Evolutionary conservation across 2,888 invertebrate genomes (phyloP).

Genomic region (Oithona nana): DNA sequence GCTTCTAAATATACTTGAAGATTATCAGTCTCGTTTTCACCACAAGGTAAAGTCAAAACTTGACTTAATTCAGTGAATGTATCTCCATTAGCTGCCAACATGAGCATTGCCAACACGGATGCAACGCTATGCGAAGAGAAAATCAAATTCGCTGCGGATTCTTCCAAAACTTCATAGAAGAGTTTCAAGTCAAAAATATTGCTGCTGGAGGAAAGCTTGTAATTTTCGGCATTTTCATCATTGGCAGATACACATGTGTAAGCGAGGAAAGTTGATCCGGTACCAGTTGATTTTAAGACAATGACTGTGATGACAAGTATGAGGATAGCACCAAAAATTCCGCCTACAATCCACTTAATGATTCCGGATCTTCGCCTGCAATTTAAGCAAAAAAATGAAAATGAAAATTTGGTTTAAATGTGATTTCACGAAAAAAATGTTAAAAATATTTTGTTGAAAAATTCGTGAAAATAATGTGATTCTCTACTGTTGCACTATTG

Average conservation of each 20-base stretch:
- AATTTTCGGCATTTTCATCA: not conserved
- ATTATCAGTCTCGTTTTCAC: not conserved
- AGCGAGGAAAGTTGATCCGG: not conserved
- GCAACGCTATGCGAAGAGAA: not conserved
- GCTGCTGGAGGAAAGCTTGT: not conserved
- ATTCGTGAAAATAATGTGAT: too few relatives aligned
- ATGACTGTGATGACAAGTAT: not conserved
- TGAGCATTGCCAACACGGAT: slow-evolving; percentile 2
- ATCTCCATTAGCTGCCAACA: slow-evolving; percentile 1
- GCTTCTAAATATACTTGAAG: not conserved
- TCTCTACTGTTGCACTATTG: too few relatives aligned
- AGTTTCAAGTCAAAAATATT: not conserved
- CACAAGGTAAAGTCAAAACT: slow-evolving; percentile 1
- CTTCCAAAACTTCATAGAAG: not conserved
- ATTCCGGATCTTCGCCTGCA: too few relatives aligned
- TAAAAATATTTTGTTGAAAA: too few relatives aligned
- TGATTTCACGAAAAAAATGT: too few relatives aligned
- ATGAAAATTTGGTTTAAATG: too few relatives aligned
- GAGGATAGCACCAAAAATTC: not conserved
- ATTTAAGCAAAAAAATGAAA: too few relatives aligned
- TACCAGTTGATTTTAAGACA: not conserved
- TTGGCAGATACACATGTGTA: not conserved
- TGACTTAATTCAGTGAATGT: not conserved
- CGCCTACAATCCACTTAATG: too few relatives aligned
- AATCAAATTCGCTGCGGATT: not conserved